Percentiles rank a stretch among this genome's conserved stretches.
phyloP scores from a whole-genome alignment of 2,888 invertebrate genomes.

The Acleris cristana region DNA sequence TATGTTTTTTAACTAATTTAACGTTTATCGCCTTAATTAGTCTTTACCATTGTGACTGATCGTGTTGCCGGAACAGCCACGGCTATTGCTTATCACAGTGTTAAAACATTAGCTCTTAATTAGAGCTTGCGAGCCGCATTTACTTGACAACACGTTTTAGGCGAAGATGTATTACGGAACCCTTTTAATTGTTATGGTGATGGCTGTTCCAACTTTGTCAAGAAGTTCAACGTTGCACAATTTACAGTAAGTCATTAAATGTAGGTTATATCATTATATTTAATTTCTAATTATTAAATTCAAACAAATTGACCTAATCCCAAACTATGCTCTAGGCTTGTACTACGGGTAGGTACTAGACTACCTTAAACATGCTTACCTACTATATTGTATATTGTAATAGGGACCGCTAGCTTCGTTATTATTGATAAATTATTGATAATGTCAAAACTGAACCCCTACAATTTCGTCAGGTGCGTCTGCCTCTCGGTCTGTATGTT shows the following conservation, averaged over 20 bases:
- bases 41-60: conserved; percentile 27
- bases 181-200: conserved; percentile 5
- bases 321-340: too few relatives aligned
- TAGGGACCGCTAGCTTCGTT: too few relatives aligned
- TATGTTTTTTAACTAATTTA: conserved; percentile 41
- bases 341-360: too few relatives aligned
- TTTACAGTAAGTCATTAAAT: conserved; percentile 19
- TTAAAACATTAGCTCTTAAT: conserved; percentile 25
- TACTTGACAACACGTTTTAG: neutral
- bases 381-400: too few relatives aligned
- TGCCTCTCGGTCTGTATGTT: too few relatives aligned
- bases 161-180: conserved; percentile 7
- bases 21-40: conserved; percentile 47
- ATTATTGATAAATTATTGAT: too few relatives aligned
- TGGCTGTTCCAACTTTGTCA: conserved; percentile 17
- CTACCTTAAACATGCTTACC: too few relatives aligned
- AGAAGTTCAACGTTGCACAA: conserved; percentile 14
- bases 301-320: too few relatives aligned
- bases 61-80: conserved; percentile 23
- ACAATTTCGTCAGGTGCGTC: too few relatives aligned
- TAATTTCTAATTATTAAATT: too few relatives aligned
- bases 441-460: too few relatives aligned
- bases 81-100: conserved; percentile 5
- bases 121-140: conserved; percentile 2
- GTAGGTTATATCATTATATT: neutral